Base-by-base conservation (phyloP, 2,113 vertebrate genomes). In the Psittacula cyanocephala region DNA sequence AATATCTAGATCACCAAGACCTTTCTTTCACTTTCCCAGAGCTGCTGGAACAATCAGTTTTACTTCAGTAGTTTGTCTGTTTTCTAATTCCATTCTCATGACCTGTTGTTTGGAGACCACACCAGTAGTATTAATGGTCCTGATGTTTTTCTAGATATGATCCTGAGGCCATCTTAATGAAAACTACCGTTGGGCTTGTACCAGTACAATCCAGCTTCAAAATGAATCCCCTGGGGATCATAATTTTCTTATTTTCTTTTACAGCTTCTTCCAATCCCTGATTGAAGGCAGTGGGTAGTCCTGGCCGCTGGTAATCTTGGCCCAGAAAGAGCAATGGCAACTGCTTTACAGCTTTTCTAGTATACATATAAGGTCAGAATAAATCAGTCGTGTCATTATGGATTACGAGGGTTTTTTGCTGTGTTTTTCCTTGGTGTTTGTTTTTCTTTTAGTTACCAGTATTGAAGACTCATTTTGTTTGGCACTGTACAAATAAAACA, bases 21-120 rank as follows among this genome's bases (percentile, higher is more conserved):
- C 9, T 72, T 62, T 52, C 39, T 63, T 74, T 19, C 5, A 23
- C 24, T 86, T 62, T 55, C 18, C 17, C 20, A 65, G 33, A 69
- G 15, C 29, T 47, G 4, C 35, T 52, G n/a, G 13, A 11, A 63
- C 47, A 8, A 64, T 37, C 16, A 50, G 1, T 19, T 16, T 17
- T 41, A 22, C 7, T 74, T 83, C 23, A 60, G 35, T 25, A 62
- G 4, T 62, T 63, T 43, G 3, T 60, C 11, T 76, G 6, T 33
- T 81, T 84, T 80, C 5, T 7, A 44, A 18, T 74, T 70, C 31
- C 13, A 29, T 7, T 67, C 28, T 64, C 15, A 47, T 0, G 0
- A 20, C 10, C 39, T 0, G 0, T 13, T 17, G 3, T 46, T 71
- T 88, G 11, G 41, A 44, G 49, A 74, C 0, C 17, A 24, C 20